Percentiles rank a stretch among this genome's conserved stretches.
Conservation (phyloP, 2,888 invertebrate genomes). For the Cecidostiba fungosa region DNA sequence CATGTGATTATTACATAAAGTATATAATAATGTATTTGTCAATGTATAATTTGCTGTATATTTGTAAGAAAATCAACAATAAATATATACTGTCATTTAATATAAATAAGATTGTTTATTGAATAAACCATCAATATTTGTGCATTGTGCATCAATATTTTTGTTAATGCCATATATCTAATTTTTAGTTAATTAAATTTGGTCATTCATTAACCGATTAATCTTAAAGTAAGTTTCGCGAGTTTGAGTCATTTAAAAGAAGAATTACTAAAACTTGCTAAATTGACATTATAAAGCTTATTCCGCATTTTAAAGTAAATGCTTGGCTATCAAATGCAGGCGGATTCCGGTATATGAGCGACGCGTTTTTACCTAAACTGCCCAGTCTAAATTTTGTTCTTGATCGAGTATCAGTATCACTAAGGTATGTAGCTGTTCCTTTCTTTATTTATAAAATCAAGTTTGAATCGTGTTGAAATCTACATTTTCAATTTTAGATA, state of each 20-base stretch:
- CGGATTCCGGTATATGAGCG: background rate
- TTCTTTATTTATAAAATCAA: background rate
- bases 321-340: slow-evolving; percentile 7
- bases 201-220: too few species aligned
- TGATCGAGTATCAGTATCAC: background rate
- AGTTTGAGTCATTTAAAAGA: background rate
- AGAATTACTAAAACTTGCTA: background rate
- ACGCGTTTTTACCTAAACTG: background rate
- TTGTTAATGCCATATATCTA: too few species aligned
- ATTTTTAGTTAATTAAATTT: too few species aligned
- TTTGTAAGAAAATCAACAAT: too few species aligned
- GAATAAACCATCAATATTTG: too few species aligned
- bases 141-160: too few species aligned
- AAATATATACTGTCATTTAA: too few species aligned
- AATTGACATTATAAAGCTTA: background rate
- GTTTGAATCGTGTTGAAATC: background rate
- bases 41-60: background rate
- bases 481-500: background rate
- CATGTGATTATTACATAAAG: background rate
- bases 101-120: too few species aligned
- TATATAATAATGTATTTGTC: background rate
- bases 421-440: background rate
- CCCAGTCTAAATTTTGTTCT: slow-evolving; percentile 15
- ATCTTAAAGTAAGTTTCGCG: background rate
- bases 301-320: slow-evolving; percentile 7